Conservation (phyloP, 1,140 invertebrate species). For the Plutomurus gul region DNA sequence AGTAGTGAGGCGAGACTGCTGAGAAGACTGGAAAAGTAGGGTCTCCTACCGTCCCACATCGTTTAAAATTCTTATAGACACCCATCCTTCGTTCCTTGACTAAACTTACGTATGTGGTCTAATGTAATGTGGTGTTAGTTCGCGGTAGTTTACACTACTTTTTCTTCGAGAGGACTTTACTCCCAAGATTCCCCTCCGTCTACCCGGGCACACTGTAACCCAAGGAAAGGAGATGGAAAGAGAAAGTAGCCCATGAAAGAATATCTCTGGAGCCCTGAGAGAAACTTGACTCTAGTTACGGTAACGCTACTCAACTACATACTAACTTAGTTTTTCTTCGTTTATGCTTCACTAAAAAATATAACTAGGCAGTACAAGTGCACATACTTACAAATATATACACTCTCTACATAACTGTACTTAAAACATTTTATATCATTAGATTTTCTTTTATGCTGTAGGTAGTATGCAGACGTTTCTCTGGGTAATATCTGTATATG, state of each 20-base stretch:
- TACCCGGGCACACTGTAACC: background rate
- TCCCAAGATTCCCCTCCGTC: conserved; percentile 7
- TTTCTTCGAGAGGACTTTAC: conserved; percentile 1
- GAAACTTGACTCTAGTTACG: background rate
- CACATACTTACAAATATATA: background rate
- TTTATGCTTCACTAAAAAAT: too few species aligned
- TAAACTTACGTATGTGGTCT: conserved; percentile 10
- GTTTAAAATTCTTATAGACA: too few species aligned
- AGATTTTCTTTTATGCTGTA: too few species aligned
- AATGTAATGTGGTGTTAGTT: conserved; percentile 11
- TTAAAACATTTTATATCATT: too few species aligned
- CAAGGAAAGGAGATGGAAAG: background rate
- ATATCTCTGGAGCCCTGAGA: conserved; percentile 13
- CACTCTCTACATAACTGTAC: too few species aligned
- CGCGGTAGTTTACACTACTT: background rate
- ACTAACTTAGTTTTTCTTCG: conserved; percentile 5
- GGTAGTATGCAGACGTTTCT: too few species aligned
- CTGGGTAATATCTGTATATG: too few species aligned
- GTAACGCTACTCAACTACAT: background rate
- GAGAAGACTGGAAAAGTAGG: too few species aligned
- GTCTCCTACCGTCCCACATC: too few species aligned
- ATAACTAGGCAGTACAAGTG: background rate
- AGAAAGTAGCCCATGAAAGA: background rate
- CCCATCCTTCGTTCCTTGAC: background rate
- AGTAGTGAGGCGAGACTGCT: too few species aligned